These are phyloP conservation scores for Aphrocallistes beatrix DNA, from an alignment of 37 sponge, comb jelly and placozoan genomes.

Conservation along the genomic window DNA sequence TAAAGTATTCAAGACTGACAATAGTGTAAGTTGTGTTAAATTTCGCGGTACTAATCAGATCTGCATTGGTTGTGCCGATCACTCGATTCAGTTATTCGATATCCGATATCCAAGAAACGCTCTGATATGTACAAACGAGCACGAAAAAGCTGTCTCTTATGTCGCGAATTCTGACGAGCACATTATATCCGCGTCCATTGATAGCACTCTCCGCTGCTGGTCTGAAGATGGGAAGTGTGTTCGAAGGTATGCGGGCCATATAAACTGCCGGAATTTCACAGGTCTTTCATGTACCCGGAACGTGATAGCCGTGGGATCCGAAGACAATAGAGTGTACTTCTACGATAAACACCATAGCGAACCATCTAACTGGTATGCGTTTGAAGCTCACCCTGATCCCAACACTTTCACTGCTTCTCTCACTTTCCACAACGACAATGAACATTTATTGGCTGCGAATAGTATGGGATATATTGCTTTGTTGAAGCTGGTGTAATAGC, in stretches of 20 bases:
- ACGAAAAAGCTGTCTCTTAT: background rate
- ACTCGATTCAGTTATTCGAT: background rate
- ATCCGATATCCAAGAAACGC: background rate
- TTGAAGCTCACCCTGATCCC: background rate
- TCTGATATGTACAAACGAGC: background rate
- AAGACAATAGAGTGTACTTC: background rate
- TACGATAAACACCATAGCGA: constrained; percentile 13
- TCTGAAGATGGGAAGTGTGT: background rate
- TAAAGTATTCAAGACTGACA: background rate
- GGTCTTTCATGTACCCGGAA: background rate
- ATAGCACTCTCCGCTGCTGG: constrained; percentile 13
- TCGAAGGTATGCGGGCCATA: background rate
- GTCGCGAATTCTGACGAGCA: background rate
- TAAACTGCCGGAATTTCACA: background rate
- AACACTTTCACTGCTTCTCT: background rate
- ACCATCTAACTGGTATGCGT: background rate
- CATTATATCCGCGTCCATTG: background rate
- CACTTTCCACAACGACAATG: constrained; percentile 12
- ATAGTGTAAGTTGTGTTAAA: constrained; percentile 15
- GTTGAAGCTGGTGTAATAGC: background rate
- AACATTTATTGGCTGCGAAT: background rate
- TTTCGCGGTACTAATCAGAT: constrained; percentile 1
- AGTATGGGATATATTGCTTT: background rate
- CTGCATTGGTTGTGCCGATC: constrained; percentile 10
- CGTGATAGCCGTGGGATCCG: background rate